Evolutionary conservation across 2,888 invertebrate genomes (phyloP), one percentile per base, ranked within the genome.

Genomic region (Leptarthrus brevirostris): DNA sequence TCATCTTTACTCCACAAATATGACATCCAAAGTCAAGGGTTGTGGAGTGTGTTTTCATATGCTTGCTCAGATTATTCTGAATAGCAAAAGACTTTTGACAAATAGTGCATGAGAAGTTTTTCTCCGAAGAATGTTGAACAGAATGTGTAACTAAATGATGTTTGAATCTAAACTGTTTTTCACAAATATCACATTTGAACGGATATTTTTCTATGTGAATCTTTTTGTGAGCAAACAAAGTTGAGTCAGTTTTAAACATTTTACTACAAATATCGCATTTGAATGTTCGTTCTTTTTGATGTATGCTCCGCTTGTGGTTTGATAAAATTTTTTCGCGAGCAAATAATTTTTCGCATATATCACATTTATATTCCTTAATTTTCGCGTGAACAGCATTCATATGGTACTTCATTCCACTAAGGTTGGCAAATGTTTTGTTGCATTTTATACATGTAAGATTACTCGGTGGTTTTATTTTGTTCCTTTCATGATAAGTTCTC

Each of bases 321-420:
- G 82, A 81, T 10, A 88, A 82, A n/a, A 83, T 81, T 6, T 81
- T 82, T 75, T 85, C 86, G 53, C 86, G 86, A 0, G 86, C 85
- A 79, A 88, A 88, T 54, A 81, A 83, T 44, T 85, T 82, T 0
- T 86, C 86, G 80, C 89, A 89, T 49, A 84, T 81, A 3, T 84
- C 83, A 78, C 89, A 89, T 40, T 82, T 82, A 80, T 87, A 86
- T 72, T 86, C 85, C 75, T 86, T 86, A 22, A 82, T 80, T 8
- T 83, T 82, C 0, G 80, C 81, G 80, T 89, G 89, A 10, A 83
- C 82, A 79, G 87, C 84, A 75, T 86, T 87, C 76, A 88, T 79
- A 79, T 89, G 89, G 78, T 88, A 87, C 79, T 86, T 86, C 76
- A 87, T 85, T 79, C 86, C 86, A 1, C 87, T 87, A 0, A 85